Evolutionary conservation across 2,113 vertebrate species (phyloP).

Genomic region (Dolichotis patagonum): DNA sequence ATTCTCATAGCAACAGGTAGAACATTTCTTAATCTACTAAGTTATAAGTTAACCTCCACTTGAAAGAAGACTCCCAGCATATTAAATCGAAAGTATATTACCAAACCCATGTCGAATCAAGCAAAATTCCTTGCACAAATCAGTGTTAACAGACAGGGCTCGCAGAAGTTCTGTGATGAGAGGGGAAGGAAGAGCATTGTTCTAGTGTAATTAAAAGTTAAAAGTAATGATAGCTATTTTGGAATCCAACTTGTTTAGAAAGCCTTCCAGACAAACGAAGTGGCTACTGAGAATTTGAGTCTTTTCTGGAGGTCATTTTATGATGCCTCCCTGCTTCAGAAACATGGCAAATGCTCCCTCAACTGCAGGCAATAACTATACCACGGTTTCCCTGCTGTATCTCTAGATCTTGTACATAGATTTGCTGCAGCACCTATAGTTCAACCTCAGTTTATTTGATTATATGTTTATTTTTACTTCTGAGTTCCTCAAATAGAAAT

Average conservation of each 20-base stretch:
- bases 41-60: not conserved
- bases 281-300: not conserved
- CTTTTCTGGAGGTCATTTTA: not conserved
- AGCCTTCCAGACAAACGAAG: not conserved
- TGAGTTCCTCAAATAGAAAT: not conserved
- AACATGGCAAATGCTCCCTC: not conserved
- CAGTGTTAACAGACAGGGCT: not conserved
- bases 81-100: not conserved
- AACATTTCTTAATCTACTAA: constrained; percentile 34
- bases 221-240: not conserved
- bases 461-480: constrained; percentile 22
- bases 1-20: not conserved
- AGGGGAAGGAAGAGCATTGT: not conserved
- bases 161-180: not conserved
- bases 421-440: not conserved
- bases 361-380: not conserved
- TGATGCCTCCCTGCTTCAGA: not conserved
- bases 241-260: not conserved
- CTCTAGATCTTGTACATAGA: not conserved
- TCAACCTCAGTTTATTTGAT: not conserved
- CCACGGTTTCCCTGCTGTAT: not conserved
- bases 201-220: not conserved
- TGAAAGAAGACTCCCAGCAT: not conserved
- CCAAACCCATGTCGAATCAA: not conserved
- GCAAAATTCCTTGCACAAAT: constrained; percentile 30